Base-by-base conservation (phyloP, 1,140 invertebrate genomes). In the Choristoneura fumiferana region DNA sequence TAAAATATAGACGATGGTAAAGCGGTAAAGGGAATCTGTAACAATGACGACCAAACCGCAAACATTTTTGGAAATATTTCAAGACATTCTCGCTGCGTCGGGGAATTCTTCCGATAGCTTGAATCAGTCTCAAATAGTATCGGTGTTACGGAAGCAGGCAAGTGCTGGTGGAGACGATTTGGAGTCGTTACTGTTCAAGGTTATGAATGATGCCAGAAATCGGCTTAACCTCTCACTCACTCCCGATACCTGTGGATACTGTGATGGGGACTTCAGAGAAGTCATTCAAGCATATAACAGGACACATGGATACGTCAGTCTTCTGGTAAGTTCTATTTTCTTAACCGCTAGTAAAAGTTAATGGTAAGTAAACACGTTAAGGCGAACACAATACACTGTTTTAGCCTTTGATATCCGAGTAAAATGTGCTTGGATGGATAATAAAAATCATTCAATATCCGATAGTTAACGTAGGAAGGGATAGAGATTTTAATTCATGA, bases 231-330 rank as follows among this genome's bases (percentile, higher is more conserved):
- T 85, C 6, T 71, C 69, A 0, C 58, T 81, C 18, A 81, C 82
- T 39, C 73, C 77, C 3, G 85, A 85, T 13, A 64, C 72, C 0
- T 87, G 81, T 22, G 76, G 72, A 0, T 88, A 88, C 58, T 88
- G 83, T 14, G 82, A 78, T 17, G 85, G 85, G 0, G 77, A 78
- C 55, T 87, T 88, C 33, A 65, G 83, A 52, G 78, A 85, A 10
- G 69, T 86, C 5, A 69, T 88, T 18, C 66, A 81, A 60, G 70
- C 72, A 0, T 88, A 88, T 49, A 88, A 85, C 17, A 57, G 76
- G 4, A 85, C 87, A n/a, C 85, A 88, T 49, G 85, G 85, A 70
- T 88, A 87, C 53, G 72, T 86, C 37, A 87, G 81, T 55, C 68
- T 88, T 39, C 62, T 88, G 69, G 85, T 88, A 63, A 77, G 83